Evolutionary conservation across 2,888 invertebrate species (phyloP), one percentile per base, ranked within the genome.

Genomic region (Pharmacophagus antenor): DNA sequence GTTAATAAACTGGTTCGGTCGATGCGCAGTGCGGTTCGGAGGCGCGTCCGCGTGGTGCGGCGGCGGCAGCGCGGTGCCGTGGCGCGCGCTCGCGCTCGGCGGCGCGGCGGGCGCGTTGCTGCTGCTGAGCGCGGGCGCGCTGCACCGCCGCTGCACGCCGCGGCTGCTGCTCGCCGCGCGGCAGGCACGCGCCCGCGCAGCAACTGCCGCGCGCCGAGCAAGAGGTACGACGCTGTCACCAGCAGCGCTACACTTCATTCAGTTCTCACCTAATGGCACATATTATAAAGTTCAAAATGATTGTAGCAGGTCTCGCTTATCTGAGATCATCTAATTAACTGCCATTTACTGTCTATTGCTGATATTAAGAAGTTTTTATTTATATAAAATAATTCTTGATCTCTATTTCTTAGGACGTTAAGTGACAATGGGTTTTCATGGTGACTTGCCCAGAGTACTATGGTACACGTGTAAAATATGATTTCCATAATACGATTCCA

Each of bases 21-120:
- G n/a, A n/a, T 31, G 27, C 7, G 15, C 51, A 62, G 62, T 52
- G 56, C 22, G 62, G 41, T 58, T 37, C 18, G 58, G 62, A 8
- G 59, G 37, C 21, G 63, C 17, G 17, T 15, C 22, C 46, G 61
- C 62, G 31, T 3, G 65, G 48, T 81, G 82, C 65, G 74, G 77
- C 56, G 70, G 72, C 15, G 84, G 85, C n/a, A n/a, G n/a, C 61
- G 79, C 82, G n/a, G 82, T 92, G 22, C 92, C 94, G 48, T 92
- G 93, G 91, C 92, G 92, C 51, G 91, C 91, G 70, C 80, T 93
- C 56, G 76, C 91, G 41, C 77, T 93, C 63, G 82, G 92, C 63
- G 85, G 86, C 41, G 88, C 91, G 10, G 84, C 86, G 49, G 84
- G 91, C 12, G 80, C 90, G 50, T 76, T 93, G 50, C 69, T 92